Evolutionary conservation across 2,797 vertebrate species (phyloP).

Genomic region (Garrulus glandarius): DNA sequence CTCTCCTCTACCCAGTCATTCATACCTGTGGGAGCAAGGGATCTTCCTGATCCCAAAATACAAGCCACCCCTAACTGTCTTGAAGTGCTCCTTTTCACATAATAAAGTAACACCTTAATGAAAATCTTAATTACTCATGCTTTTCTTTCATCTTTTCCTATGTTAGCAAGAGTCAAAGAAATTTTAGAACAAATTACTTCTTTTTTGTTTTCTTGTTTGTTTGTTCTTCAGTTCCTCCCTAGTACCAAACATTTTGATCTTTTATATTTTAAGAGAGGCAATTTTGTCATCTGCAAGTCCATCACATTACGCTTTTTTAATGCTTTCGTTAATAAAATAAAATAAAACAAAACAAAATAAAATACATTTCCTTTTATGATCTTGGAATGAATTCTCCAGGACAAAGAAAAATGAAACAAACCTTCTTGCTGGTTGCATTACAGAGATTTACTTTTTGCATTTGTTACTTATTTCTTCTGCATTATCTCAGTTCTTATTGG

Average conservation of each 20-base stretch:
- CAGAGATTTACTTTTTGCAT: not conserved
- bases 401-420: not conserved
- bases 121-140: not conserved
- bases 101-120: not conserved
- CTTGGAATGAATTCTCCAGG: constrained; percentile 8
- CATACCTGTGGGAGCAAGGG: not conserved
- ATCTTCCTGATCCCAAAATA: not conserved
- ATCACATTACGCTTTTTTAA: not conserved
- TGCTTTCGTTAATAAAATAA: not conserved
- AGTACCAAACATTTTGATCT: not conserved
- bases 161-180: not conserved
- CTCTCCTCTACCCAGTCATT: not conserved
- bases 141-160: not conserved
- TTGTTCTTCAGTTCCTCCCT: not conserved
- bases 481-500: not conserved
- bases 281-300: constrained; percentile 24
- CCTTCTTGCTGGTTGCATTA: not conserved
- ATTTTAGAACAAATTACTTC: not conserved
- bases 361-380: not conserved
- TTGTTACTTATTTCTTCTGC: not conserved
- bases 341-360: no score
- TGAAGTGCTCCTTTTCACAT: not conserved
- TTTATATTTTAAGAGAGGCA: not conserved
- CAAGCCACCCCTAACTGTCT: not conserved
- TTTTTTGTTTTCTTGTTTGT: not conserved